These are phyloP conservation scores for Dipodomys spectabilis DNA, from an alignment of 2,113 vertebrate genomes.

Conservation along the genomic window DNA sequence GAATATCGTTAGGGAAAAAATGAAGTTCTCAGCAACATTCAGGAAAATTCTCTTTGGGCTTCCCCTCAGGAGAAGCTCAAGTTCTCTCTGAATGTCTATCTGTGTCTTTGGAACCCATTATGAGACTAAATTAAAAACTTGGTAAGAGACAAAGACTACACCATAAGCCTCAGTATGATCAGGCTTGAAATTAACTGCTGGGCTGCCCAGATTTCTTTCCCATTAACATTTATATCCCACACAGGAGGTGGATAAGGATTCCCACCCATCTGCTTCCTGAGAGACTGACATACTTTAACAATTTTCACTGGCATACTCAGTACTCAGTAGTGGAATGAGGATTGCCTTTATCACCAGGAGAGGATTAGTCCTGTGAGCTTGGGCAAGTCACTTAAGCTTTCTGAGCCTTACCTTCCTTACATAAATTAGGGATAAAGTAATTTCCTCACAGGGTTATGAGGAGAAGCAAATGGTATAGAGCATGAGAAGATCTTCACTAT, in stretches of 20 bases:
- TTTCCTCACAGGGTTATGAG: background rate
- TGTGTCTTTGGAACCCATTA: background rate
- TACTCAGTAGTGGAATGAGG: background rate
- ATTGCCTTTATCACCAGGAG: background rate
- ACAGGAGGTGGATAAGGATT: background rate
- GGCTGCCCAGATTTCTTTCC: background rate
- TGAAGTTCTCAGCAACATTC: background rate
- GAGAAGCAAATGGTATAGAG: background rate
- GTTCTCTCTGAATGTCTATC: slow-evolving; percentile 11
- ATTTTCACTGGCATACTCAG: background rate
- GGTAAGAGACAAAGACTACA: background rate
- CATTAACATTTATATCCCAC: slow-evolving; percentile 3
- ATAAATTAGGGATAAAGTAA: slow-evolving; percentile 20
- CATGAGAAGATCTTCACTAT: background rate
- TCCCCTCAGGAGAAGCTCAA: background rate
- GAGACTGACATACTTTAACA: background rate
- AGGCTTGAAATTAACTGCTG: background rate
- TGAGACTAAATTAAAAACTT: slow-evolving; percentile 47
- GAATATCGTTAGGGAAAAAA: background rate
- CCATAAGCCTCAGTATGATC: background rate
- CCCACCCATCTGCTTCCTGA: background rate
- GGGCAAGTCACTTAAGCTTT: background rate
- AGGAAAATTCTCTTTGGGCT: slow-evolving; percentile 22
- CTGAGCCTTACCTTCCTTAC: background rate
- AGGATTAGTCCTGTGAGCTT: background rate